Evolutionary conservation across 2,113 vertebrate genomes (phyloP), one percentile per base, ranked within the genome.

Genomic region (Psittacara wagleri): DNA sequence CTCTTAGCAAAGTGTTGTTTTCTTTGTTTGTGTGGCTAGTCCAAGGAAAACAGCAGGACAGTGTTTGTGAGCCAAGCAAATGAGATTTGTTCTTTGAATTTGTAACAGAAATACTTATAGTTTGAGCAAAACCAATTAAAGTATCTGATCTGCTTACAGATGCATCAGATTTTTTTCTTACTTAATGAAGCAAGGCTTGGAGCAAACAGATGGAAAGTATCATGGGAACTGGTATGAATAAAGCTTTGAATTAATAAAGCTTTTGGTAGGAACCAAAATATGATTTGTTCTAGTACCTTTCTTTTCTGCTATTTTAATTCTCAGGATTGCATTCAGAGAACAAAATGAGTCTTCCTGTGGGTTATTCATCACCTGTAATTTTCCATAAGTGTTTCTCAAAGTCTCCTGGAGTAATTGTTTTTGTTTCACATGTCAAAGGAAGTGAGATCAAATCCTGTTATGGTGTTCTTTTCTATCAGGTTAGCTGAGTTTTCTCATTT

Each of bases 401-500:
- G 83, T 88, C 94, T 96, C 31, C 37, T 96, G 63, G 59, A 89
- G 44, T 85, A 88, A 92, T 74, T 95, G 76, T 92, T 74, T 95
- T 97, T 96, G 92, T 95, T 97, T 94, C 89, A 73, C 27, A 10
- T 94, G 94, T 96, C 91, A 91, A 92, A 97, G 97, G 97, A 97
- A 96, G 91, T 96, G 94, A 96, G 85, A 93, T 96, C 86, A 97
- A 96, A 96, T 97, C 96, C 94, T 97, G 95, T 97, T 97, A 87
- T 90, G 88, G 44, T 96, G 96, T 93, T 96, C 70, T 96, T 95
- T 97, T 93, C 82, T 68, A 96, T 83, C 93, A 94, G 61, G 83
- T 94, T 95, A 91, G 51, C 79, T 52, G 70, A 91, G 43, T 95
- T 93, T 94, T 96, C 73, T 86, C 68, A 81, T 74, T 90, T 84